Conservation (phyloP, 2,888 invertebrate genomes). For the Patella depressa region DNA sequence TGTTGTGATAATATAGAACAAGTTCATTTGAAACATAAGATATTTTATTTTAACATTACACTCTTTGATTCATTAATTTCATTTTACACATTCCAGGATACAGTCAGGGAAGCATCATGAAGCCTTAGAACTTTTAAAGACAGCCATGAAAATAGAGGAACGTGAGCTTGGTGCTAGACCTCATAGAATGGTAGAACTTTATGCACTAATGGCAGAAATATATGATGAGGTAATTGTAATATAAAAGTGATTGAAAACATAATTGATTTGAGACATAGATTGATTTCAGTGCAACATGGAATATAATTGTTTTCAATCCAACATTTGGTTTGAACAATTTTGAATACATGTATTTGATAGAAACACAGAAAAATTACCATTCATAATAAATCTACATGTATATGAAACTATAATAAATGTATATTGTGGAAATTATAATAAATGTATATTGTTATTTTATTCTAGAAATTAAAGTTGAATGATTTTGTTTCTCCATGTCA, state of each 20-base stretch:
- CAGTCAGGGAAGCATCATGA: conserved; percentile 67
- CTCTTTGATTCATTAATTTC: no score
- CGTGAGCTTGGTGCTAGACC: conserved; percentile 66
- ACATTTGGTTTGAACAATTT: no score
- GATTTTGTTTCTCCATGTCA: conserved; percentile 69
- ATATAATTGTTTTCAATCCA: no score
- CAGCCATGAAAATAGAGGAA: conserved; percentile 69
- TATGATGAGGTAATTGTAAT: conserved; percentile 64
- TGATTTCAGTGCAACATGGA: not conserved
- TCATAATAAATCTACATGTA: no score
- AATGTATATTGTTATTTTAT: not conserved
- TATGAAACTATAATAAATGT: no score
- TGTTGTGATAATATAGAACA: no score
- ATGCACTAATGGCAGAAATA: conserved; percentile 68
- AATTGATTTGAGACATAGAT: not conserved
- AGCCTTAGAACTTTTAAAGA: conserved; percentile 65
- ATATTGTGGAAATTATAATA: no score
- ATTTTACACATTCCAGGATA: conserved; percentile 48
- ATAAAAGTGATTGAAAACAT: not conserved
- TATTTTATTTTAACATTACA: no score
- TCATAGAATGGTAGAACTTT: conserved; percentile 69
- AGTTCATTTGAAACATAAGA: no score
- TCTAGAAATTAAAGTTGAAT: conserved; percentile 68
- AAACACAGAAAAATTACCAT: no score
- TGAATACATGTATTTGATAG: no score